Evolutionary conservation across 2,888 invertebrate genomes (phyloP), one percentile per base, ranked within the genome.

Genomic region (Troides aeacus): DNA sequence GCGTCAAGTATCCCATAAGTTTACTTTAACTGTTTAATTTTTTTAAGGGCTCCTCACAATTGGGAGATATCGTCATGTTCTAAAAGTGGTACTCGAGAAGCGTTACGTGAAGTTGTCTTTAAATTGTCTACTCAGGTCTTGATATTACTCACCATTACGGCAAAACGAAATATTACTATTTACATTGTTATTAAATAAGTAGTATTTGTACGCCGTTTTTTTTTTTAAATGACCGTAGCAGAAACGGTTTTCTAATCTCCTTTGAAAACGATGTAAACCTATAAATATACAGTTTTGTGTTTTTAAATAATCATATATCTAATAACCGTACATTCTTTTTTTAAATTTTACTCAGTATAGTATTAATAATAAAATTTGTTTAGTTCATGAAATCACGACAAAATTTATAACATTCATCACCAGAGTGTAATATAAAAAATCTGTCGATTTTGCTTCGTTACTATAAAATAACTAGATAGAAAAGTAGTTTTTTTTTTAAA

Each of bases 51-150:
- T 60, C 60, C 23, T 30, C 17, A 64, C 46, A 23, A 12, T 2
- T 23, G n/a, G 12, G 53, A 53, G 53, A 53, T 24, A 21, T 23
- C 57, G 4, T 12, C 46, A 50, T 59, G 62, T 24, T 30, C 50
- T n/a, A 42, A 60, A 64, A 64, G 56, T 66, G 58, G 24, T 46
- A 62, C 69, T 66, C 62, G 24, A 53, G 61, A 75, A 75, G 75
- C 73, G 73, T 74, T 73, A 68, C 72, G 76, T 69, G 73, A 66
- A 66, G 67, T 56, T 67, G 42, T 62, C 66, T 70, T 56, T 64
- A 70, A 75, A 73, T 78, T 78, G 73, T 78, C 77, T 77, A 72
- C 72, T 74, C 72, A 77, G 74, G 68, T 58, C 24, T 12, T 23
- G 18, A 15, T 53, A 53, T 53, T 21, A 69, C 65, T 75, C 6